Conservation (phyloP, 2,888 invertebrate genomes). For the Strigamia transsilvanica region DNA sequence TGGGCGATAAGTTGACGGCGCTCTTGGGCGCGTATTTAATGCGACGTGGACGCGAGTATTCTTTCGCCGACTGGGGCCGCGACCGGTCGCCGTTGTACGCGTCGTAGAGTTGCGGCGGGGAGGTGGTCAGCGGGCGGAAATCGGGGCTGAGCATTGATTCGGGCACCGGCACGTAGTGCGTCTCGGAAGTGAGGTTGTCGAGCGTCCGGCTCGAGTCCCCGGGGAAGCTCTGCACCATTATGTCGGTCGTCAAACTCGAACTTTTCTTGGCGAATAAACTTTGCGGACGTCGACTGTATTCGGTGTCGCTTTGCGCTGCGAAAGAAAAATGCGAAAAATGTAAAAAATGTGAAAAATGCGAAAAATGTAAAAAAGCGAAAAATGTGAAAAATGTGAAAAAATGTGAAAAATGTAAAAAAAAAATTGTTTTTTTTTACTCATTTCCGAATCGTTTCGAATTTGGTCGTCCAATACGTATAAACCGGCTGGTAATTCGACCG, state of each 20-base stretch:
- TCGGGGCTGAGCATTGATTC: constrained; percentile 88
- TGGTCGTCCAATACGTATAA: constrained; percentile 42
- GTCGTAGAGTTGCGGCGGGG: constrained; percentile 61
- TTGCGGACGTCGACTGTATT: constrained; percentile 1
- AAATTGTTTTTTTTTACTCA: constrained; percentile 20
- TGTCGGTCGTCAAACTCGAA: constrained; percentile 54
- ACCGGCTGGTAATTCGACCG: constrained; percentile 50
- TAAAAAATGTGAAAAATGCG: too few relatives aligned
- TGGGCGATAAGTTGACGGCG: background rate
- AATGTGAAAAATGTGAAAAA: too few relatives aligned
- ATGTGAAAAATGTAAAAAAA: too few relatives aligned
- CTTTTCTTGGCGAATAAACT: constrained; percentile 54
- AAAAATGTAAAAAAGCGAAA: too few relatives aligned
- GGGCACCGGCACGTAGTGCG: constrained; percentile 86
- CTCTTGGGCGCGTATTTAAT: constrained; percentile 11
- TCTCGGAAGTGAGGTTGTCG: constrained; percentile 74
- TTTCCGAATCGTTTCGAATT: background rate
- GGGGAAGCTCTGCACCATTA: constrained; percentile 52
- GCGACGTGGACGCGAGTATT: background rate
- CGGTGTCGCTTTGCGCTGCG: background rate
- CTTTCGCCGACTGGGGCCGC: constrained; percentile 6
- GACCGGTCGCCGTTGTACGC: constrained; percentile 48
- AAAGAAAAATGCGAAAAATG: background rate
- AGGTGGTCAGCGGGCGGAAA: constrained; percentile 67
- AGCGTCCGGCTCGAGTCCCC: background rate